Percentiles rank a stretch among this genome's conserved stretches.
Evolutionary conservation across 2,797 vertebrate genomes (phyloP).

Genomic region (Prionace glauca): DNA sequence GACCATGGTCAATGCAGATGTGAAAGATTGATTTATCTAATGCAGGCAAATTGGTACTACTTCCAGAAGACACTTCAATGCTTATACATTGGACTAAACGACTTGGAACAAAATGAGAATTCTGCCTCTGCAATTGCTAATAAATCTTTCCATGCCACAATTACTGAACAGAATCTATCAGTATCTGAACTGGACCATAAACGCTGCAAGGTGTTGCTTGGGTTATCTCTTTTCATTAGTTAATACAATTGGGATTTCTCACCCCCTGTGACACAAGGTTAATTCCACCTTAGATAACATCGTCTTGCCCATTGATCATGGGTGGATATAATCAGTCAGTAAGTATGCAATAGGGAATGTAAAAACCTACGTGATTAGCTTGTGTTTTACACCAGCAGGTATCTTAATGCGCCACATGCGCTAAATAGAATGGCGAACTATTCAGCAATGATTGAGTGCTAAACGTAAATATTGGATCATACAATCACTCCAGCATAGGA

Average conservation of each 20-base stretch:
- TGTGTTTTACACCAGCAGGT: neutral
- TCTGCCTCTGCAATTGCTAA: neutral
- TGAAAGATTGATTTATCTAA: neutral
- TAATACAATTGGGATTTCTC: neutral
- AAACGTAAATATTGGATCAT: neutral
- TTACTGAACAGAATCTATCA: conserved; percentile 4
- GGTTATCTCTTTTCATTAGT: neutral
- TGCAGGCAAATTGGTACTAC: neutral
- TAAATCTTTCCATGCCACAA: conserved; percentile 4
- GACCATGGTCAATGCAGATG: neutral
- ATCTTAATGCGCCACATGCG: neutral
- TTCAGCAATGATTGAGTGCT: neutral
- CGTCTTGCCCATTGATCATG: neutral
- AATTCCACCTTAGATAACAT: neutral
- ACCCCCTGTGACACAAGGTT: neutral
- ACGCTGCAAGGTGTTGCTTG: neutral
- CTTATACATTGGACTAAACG: neutral
- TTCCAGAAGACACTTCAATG: neutral
- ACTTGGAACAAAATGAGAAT: conserved; percentile 19
- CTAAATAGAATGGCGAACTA: neutral
- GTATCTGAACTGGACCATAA: conserved; percentile 15
- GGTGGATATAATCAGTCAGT: neutral
- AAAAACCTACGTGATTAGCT: neutral
- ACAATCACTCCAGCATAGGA: neutral
- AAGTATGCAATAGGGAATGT: neutral